Percentiles rank a stretch among this genome's conserved stretches.
phyloP scores from a whole-genome alignment of 1,140 invertebrate genomes.

The Choristoneura fumiferana region DNA sequence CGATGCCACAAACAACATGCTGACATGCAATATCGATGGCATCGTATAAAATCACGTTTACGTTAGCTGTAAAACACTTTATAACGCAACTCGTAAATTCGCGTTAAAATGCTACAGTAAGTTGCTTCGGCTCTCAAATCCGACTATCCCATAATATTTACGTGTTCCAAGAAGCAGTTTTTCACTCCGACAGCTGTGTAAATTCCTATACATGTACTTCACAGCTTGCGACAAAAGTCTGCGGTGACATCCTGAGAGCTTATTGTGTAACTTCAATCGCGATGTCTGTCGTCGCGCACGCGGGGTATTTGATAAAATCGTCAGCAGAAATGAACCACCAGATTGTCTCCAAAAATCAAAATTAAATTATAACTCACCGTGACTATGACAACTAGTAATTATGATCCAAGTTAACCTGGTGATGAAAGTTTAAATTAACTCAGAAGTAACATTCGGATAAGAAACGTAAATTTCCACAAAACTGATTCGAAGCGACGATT shows the following conservation, averaged over 20 bases:
- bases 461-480: background rate
- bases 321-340: too few species aligned
- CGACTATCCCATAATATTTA: background rate
- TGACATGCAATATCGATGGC: too few species aligned
- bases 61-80: too few species aligned
- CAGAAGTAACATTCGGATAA: background rate
- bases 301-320: too few species aligned
- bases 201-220: background rate
- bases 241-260: background rate
- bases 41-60: too few species aligned
- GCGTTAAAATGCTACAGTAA: too few species aligned
- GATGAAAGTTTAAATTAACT: constrained; percentile 3
- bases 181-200: background rate
- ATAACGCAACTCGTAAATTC: too few species aligned
- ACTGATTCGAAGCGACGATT: constrained; percentile 6
- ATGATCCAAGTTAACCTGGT: background rate
- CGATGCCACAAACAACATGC: too few species aligned
- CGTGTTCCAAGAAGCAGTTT: constrained; percentile 4
- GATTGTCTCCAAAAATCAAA: too few species aligned
- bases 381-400: background rate
- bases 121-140: background rate
- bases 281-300: too few species aligned
- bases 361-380: too few species aligned
- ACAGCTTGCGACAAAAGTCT: background rate
- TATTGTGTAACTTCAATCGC: constrained; percentile 1